Evolutionary conservation across 2,888 invertebrate genomes (phyloP), one percentile per base, ranked within the genome.

Genomic region (Gerris lacustris): DNA sequence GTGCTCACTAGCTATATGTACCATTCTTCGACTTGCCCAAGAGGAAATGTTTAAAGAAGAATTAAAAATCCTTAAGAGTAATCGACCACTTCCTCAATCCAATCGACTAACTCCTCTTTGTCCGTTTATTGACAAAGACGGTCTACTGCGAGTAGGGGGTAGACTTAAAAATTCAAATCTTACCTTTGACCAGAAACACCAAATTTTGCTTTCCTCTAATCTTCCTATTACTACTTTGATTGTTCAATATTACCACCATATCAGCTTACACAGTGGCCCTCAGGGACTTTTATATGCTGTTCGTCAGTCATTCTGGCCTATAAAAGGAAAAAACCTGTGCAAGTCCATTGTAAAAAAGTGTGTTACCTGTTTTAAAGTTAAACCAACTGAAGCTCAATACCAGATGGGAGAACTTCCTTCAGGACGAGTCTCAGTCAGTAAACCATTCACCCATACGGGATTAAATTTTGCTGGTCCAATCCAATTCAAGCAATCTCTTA

Each of bases 61-160:
- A n/a, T n/a, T n/a, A n/a, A n/a, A n/a, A n/a, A n/a, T n/a, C n/a
- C n/a, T n/a, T n/a, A 55, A 55, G 15, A 55, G 15, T 15, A 55
- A 55, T 55, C 55, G 55, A 55, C 55, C 55, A 11, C 55, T 64
- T 18, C 64, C 64, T 17, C 9, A 64, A 64, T 64, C 64, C 31
- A 64, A 31, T 18, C 17, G n/a, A 1, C 75, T 7, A 76, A 75
- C 68, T n/a, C 76, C 6, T 76, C 76, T 69, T 9, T 67, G n/a
- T 64, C 74, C 45, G 73, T 72, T 17, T 66, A 77, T 31, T 72
- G 78, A 47, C 73, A 77, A 70, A 78, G 78, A 45, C 78, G 78
- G 55, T 77, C 78, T 44, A 73, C 17, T 64, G 11, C 17, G 64
- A 64, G 64, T 64, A n/a, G 64, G 64, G 9, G 64, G 64, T 9